These are phyloP conservation scores for Lacerta viridis DNA, from an alignment of 2,797 vertebrate species.

Conservation along the genomic window DNA sequence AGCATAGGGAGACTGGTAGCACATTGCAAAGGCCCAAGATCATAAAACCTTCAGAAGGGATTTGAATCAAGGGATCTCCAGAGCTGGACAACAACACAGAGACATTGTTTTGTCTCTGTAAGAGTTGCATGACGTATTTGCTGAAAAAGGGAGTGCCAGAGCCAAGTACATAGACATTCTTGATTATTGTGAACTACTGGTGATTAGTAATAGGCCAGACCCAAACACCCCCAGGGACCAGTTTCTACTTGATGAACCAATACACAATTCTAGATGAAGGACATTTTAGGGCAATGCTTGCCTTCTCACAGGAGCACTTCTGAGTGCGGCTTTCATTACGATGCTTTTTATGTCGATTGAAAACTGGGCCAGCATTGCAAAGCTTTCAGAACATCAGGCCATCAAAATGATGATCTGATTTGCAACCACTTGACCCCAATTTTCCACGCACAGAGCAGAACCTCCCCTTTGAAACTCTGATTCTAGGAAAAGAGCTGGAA, in stretches of 20 bases:
- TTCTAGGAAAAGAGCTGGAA: slow-evolving; percentile 15
- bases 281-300: neutral
- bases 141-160: neutral
- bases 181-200: neutral
- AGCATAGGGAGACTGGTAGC: neutral
- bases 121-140: neutral
- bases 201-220: neutral
- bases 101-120: neutral
- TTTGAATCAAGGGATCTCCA: neutral
- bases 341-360: neutral
- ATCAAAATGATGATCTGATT: neutral
- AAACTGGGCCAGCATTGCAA: neutral
- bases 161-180: neutral
- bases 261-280: neutral
- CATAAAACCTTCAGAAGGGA: neutral
- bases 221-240: neutral
- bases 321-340: neutral
- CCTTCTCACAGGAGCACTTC: neutral
- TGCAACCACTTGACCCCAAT: rapidly evolving
- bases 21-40: neutral
- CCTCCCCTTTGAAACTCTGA: neutral
- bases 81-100: neutral
- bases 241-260: neutral
- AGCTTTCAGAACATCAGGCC: neutral
- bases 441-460: neutral